Evolutionary conservation across 2,113 vertebrate species (phyloP), one percentile per base, ranked within the genome.

Genomic region (Prunella himalayana): DNA sequence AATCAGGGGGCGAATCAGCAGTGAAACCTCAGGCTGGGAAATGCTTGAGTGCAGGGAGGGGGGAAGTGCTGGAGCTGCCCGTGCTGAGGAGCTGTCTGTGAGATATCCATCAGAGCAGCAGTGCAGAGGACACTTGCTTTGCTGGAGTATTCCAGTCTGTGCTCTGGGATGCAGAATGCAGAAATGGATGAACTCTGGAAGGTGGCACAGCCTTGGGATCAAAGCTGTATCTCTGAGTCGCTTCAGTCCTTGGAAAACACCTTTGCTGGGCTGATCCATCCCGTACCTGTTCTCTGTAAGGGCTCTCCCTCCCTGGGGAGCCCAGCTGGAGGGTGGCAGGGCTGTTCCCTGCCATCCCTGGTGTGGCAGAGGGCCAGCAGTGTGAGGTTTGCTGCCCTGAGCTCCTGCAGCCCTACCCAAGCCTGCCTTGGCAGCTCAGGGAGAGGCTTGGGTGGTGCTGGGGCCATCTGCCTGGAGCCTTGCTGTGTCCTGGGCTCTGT

Each of bases 1-100:
- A 93, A 49, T 93, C 92, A 90, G 78, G 41, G 57, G 25, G 33
- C 95, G 94, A 82, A 82, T 76, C 82, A 93, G 82, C 82, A 90
- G 85, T 10, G 37, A 69, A 87, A 90, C 37, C 75, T 80, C n/a
- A 15, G 90, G 44, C 41, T 91, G 87, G 90, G 82, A 79, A 91
- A 16, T 51, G 87, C 72, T 14, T 1, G 13, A 13, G 73, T 5
- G 65, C 50, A 39, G 51, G 54, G 47, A 75, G 47, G n/a, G 64
- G 42, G 28, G 30, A 47, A 41, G 33, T 23, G 3, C 41, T 44
- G 82, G 42, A 24, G 17, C 35, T n/a, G 47, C 19, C 11, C 0
- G 0, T 39, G 77, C 45, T 9, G 39, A 31, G 73, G 61, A 47
- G 70, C 79, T 49, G 37, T 16, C 49, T 6, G 4, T 0, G 16